A percentile compares a stretch with the other conserved stretches of the same genome.
phyloP scores from a whole-genome alignment of 2,797 vertebrate species.

The Salmo trutta region DNA sequence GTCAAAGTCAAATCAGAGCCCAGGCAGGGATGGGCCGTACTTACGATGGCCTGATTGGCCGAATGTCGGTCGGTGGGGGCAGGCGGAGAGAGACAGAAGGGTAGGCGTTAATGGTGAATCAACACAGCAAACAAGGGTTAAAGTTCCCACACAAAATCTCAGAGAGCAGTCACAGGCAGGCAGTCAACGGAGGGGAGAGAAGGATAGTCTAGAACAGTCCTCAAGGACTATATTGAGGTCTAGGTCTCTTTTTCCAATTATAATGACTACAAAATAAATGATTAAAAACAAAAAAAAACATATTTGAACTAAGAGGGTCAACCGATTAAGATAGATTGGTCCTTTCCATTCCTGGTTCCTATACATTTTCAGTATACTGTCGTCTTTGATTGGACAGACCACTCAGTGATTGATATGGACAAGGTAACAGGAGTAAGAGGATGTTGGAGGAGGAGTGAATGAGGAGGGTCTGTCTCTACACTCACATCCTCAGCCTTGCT shows the following conservation, averaged over 20 bases:
- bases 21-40: slow-evolving; percentile 67
- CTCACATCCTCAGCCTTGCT: slow-evolving; percentile 87
- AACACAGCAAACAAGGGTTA: slow-evolving; percentile 73
- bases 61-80: slow-evolving; percentile 38
- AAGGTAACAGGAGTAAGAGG: not conserved
- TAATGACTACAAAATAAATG: not conserved
- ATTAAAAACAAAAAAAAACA: not conserved
- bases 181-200: not conserved
- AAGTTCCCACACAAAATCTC: slow-evolving; percentile 48
- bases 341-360: not conserved
- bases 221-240: not conserved
- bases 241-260: not conserved
- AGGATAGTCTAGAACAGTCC: slow-evolving; percentile 23
- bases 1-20: slow-evolving; percentile 60
- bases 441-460: not conserved
- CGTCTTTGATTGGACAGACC: slow-evolving; percentile 4
- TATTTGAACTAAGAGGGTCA: not conserved
- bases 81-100: slow-evolving; percentile 58
- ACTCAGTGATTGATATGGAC: not conserved
- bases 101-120: slow-evolving; percentile 69
- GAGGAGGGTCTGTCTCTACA: slow-evolving; percentile 34
- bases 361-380: not conserved
- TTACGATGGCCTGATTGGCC: slow-evolving; percentile 80
- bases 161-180: slow-evolving; percentile 14
- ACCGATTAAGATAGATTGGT: not conserved